Percentiles rank a stretch among this genome's conserved stretches.
phyloP scores from a whole-genome alignment of 2,797 vertebrate genomes.

The Periparus ater region DNA sequence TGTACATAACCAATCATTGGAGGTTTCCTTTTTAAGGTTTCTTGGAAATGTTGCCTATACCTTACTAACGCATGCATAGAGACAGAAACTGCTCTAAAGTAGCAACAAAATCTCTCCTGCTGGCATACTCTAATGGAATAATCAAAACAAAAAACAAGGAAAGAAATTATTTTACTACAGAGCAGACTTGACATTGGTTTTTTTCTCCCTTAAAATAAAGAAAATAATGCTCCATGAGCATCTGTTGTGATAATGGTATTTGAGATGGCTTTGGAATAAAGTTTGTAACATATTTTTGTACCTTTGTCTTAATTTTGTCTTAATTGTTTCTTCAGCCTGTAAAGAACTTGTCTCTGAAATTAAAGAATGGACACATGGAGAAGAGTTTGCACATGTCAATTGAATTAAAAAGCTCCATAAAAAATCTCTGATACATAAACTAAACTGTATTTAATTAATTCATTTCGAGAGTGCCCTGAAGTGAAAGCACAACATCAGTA shows the following conservation, averaged over 20 bases:
- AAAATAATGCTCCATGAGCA: neutral
- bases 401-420: neutral
- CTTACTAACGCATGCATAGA: neutral
- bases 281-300: neutral
- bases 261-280: neutral
- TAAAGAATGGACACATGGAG: neutral
- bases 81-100: neutral
- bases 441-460: neutral
- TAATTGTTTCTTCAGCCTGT: neutral
- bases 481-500: neutral
- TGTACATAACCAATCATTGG: neutral
- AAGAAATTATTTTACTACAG: neutral
- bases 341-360: neutral
- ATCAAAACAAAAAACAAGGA: neutral
- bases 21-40: neutral
- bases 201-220: neutral
- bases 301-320: neutral
- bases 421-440: neutral
- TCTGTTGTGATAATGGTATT: neutral
- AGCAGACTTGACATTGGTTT: neutral
- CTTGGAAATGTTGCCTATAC: neutral
- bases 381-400: neutral
- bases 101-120: neutral
- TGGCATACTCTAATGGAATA: neutral
- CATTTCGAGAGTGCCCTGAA: neutral